Base-by-base conservation (phyloP, 2,797 vertebrate genomes). In the Artibeus jamaicensis region DNA sequence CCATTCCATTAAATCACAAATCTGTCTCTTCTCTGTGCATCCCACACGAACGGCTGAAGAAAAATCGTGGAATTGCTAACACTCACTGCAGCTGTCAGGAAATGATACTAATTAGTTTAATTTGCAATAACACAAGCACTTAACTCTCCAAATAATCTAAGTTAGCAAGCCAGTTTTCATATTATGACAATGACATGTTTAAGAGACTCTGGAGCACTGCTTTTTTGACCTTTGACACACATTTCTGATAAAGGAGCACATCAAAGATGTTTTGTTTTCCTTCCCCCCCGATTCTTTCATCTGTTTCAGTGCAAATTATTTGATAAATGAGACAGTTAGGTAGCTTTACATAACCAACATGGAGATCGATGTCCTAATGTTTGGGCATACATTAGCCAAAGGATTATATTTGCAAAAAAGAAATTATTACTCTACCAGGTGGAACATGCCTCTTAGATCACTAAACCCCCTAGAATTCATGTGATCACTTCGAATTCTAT, bases 41-140 rank as follows among this genome's bases (percentile, higher is more conserved):
- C 97, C 98, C 97, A 92, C 97, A 96, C 34, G 97, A 98, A 92
- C 67, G 89, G 98, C 97, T 98, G 98, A 97, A 98, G 98, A 98
- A 98, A 98, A 97, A 97, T 97, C 88, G 3, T 97, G 97, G 98
- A 98, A 98, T 98, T 98, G 98, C 98, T 98, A 98, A 98, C 96
- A 97, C 97, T 98, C 95, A 93, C 98, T 98, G 98, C 98, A 98
- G 98, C 98, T 98, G 98, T 98, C 98, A 98, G 98, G 98, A 98
- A 98, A 98, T 97, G 94, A 98, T 98, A 98, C 98, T 98, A 98
- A 98, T 99, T 98, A 98, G 98, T 98, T 98, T 98, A 98, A 99
- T 99, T 98, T 98, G 98, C 98, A 99, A 98, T 99, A 98, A 98
- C 98, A 98, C 97, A 98, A 98, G 98, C 98, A 98, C 98, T 98